A percentile compares a stretch with the other conserved stretches of the same genome.
Evolutionary conservation across 2,797 vertebrate genomes (phyloP).

Genomic region (Sebastes baramenuke): DNA sequence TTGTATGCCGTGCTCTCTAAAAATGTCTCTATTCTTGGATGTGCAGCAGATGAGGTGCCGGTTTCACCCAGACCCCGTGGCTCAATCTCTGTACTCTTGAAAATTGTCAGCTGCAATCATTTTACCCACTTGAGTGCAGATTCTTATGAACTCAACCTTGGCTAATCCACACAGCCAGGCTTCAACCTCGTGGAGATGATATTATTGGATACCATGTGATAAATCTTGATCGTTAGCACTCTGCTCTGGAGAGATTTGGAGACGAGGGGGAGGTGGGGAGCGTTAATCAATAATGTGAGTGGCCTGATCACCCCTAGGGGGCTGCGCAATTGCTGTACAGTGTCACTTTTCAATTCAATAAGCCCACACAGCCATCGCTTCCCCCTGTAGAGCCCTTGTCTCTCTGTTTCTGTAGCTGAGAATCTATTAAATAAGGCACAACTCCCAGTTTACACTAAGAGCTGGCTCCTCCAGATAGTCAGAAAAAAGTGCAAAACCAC

Average conservation of each 20-base stretch:
- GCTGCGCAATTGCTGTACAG: slow-evolving; percentile 38
- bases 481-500: not conserved
- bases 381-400: not conserved
- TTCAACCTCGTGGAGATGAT: slow-evolving; percentile 53
- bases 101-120: slow-evolving; percentile 55
- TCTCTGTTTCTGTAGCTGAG: slow-evolving; percentile 15
- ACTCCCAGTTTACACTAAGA: slow-evolving; percentile 11
- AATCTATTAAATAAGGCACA: slow-evolving; percentile 20
- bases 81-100: slow-evolving; percentile 37
- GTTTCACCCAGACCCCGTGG: slow-evolving; percentile 39
- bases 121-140: slow-evolving; percentile 56
- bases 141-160: slow-evolving; percentile 62
- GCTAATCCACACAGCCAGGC: slow-evolving; percentile 57
- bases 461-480: not conserved
- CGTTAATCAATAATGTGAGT: slow-evolving; percentile 58
- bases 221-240: slow-evolving; percentile 60
- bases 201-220: slow-evolving; percentile 57
- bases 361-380: slow-evolving; percentile 20
- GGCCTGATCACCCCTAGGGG: slow-evolving; percentile 46
- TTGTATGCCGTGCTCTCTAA: slow-evolving; percentile 16
- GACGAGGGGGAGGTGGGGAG: not conserved
- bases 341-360: slow-evolving; percentile 56
- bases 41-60: slow-evolving; percentile 34
- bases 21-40: slow-evolving; percentile 54
- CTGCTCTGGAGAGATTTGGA: slow-evolving; percentile 52